A percentile compares a stretch with the other conserved stretches of the same genome.
phyloP scores from a whole-genome alignment of 2,888 invertebrate species.

The Drosophila pseudotakahashii region DNA sequence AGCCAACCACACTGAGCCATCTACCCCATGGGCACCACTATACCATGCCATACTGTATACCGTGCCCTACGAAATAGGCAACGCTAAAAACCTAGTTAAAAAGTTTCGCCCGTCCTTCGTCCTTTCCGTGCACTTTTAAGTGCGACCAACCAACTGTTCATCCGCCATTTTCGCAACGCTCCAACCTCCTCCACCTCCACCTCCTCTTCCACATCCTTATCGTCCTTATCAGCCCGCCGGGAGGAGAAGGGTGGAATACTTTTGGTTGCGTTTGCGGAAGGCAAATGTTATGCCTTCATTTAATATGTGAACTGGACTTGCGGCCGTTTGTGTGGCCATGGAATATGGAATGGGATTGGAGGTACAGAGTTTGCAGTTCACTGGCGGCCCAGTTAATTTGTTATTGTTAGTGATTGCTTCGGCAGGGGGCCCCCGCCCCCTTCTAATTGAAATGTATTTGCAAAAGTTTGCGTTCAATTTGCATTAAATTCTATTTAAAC shows the following conservation, averaged over 20 bases:
- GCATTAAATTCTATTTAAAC: conserved; percentile 52
- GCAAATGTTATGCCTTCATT: conserved; percentile 71
- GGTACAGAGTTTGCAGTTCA: neutral
- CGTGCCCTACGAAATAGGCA: conserved; percentile 35
- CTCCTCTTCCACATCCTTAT: too few species aligned
- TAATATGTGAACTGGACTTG: conserved; percentile 61
- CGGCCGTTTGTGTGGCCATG: conserved; percentile 7
- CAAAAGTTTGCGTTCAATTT: conserved; percentile 68
- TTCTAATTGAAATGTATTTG: conserved; percentile 73
- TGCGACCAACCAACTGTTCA: conserved; percentile 62
- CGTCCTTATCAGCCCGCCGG: conserved; percentile 3
- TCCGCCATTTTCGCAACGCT: conserved; percentile 51
- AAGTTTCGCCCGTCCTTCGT: conserved; percentile 39
- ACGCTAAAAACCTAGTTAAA: conserved; percentile 61
- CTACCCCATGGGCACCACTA: neutral
- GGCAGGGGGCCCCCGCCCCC: conserved; percentile 6
- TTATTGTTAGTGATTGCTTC: conserved; percentile 65
- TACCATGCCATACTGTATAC: neutral
- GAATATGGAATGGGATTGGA: neutral
- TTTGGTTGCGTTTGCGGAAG: conserved; percentile 61
- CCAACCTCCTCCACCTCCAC: neutral
- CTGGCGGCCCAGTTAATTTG: conserved; percentile 65
- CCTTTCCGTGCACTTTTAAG: conserved; percentile 52
- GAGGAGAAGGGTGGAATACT: conserved; percentile 45
- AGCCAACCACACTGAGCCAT: conserved; percentile 31